phyloP scores from a whole-genome alignment of 2,797 vertebrate genomes.

The Otolemur crassicaudatus region DNA sequence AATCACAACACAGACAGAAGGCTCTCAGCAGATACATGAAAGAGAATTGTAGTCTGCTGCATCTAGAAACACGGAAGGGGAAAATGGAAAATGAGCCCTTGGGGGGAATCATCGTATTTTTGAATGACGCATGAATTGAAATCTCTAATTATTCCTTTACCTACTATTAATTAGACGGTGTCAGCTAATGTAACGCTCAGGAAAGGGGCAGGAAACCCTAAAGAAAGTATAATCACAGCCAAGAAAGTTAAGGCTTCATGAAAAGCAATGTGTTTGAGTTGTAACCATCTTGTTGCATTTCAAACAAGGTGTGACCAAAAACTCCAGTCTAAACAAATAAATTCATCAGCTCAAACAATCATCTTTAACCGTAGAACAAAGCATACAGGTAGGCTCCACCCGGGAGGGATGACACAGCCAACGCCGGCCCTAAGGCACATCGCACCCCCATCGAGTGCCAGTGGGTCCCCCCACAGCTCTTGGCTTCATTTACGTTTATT shows the following conservation, averaged over 20 bases:
- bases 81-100: too few species aligned
- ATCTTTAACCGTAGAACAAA: background rate
- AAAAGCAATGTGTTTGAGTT: background rate
- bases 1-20: background rate
- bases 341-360: background rate
- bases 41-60: accelerated
- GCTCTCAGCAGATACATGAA: accelerated
- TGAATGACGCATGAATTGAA: background rate
- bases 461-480: background rate
- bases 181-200: too few species aligned
- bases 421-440: background rate
- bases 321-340: too few species aligned
- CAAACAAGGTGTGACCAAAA: background rate
- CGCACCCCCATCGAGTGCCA: background rate
- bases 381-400: background rate
- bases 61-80: accelerated
- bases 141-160: background rate
- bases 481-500: background rate
- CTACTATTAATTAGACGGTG: background rate
- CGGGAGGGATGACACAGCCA: too few species aligned
- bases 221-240: too few species aligned
- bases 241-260: too few species aligned
- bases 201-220: background rate
- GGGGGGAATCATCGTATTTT: background rate
- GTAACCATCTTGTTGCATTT: background rate